A percentile compares a stretch with the other conserved stretches of the same genome.
phyloP scores from a whole-genome alignment of 2,113 vertebrate species.

The Pteruthius melanotis region DNA sequence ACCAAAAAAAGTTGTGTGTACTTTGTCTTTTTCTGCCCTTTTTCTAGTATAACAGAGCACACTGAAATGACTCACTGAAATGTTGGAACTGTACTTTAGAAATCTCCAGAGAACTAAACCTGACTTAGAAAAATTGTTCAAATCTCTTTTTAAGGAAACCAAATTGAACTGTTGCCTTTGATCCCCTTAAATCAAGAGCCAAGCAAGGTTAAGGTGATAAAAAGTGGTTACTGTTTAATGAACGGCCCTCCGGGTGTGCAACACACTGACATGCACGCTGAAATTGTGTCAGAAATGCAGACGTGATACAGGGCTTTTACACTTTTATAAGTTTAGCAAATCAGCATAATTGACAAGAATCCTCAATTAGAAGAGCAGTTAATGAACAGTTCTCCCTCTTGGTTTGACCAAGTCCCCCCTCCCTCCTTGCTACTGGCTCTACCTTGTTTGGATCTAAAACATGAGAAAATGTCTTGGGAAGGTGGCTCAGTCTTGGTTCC shows the following conservation, averaged over 20 bases:
- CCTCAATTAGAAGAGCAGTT: background rate
- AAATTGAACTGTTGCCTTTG: background rate
- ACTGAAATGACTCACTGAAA: background rate
- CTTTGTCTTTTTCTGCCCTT: background rate
- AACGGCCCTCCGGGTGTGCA: background rate
- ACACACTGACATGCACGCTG: fast-evolving
- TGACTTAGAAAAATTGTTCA: background rate
- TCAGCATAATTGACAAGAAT: background rate
- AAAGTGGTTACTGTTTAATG: background rate
- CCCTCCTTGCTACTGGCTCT: background rate
- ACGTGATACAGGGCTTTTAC: background rate
- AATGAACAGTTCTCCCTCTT: background rate
- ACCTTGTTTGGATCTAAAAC: background rate
- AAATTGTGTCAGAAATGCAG: background rate
- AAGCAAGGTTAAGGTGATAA: background rate
- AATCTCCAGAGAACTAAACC: background rate
- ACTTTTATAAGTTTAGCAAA: background rate
- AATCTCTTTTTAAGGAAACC: background rate
- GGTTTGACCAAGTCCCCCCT: background rate
- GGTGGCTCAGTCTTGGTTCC: background rate
- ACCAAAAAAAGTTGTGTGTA: background rate
- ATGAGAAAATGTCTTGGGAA: background rate
- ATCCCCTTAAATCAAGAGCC: background rate
- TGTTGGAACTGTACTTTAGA: background rate
- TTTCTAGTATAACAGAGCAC: background rate